Conservation (phyloP, 64 coral and sea anemone species). For the Actinia equina region DNA sequence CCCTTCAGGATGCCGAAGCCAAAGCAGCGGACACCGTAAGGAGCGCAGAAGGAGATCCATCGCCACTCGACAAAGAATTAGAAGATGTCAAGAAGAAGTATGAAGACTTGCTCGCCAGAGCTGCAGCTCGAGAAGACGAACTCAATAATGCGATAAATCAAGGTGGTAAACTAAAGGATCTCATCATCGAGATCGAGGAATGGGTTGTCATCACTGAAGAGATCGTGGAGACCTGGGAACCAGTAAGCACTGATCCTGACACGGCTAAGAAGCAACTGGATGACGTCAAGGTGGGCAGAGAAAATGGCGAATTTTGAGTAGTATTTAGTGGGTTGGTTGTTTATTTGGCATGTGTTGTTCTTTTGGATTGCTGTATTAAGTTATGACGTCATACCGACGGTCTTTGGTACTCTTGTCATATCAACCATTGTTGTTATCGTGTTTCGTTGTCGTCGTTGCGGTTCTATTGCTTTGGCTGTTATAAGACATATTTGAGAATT, state of each 20-base stretch:
- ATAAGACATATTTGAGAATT: too few relatives aligned
- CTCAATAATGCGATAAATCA: constrained; percentile 79
- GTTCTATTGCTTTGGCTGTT: too few relatives aligned
- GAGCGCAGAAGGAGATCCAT: constrained; percentile 42
- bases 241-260: constrained; percentile 79
- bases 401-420: too few relatives aligned
- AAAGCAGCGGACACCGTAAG: constrained; percentile 25
- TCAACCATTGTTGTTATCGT: neutral
- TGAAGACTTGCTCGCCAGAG: constrained; percentile 45
- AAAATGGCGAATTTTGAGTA: neutral
- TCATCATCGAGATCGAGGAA: constrained; percentile 66
- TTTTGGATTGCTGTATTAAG: too few relatives aligned
- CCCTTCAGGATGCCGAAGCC: constrained; percentile 40
- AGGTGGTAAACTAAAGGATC: constrained; percentile 63
- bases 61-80: constrained; percentile 65
- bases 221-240: constrained; percentile 63
- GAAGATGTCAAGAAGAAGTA: constrained; percentile 51
- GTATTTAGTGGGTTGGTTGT: too few relatives aligned
- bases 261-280: constrained; percentile 77
- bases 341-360: too few relatives aligned
- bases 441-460: too few relatives aligned
- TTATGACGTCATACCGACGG: too few relatives aligned
- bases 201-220: constrained; percentile 54
- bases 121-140: constrained; percentile 49
- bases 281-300: constrained; percentile 52